Conservation (phyloP, 2,113 vertebrate species). For the Phalacrocorax pelagicus region DNA sequence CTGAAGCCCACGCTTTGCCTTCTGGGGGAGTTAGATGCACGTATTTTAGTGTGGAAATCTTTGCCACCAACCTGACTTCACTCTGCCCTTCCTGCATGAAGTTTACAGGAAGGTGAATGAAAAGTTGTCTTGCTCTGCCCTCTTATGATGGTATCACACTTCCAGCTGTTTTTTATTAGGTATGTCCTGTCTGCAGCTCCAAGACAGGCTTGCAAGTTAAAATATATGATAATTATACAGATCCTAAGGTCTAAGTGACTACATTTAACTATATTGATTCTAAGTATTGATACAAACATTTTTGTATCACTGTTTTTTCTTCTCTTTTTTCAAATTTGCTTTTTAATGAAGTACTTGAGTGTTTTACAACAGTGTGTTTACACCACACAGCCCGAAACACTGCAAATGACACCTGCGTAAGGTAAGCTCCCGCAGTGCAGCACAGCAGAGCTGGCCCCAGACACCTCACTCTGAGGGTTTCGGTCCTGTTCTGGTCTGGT, state of each 20-base stretch:
- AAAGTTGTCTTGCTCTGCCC: constrained; percentile 3
- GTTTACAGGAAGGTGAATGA: not conserved
- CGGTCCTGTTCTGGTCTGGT: not conserved
- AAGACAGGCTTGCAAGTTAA: not conserved
- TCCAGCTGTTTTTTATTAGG: not conserved
- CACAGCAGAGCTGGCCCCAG: no score
- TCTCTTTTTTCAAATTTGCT: not conserved
- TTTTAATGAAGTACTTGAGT: not conserved
- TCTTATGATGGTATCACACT: not conserved
- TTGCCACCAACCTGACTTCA: not conserved
- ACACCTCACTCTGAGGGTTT: not conserved
- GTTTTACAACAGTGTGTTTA: not conserved
- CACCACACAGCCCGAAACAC: not conserved
- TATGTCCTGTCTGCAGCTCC: not conserved
- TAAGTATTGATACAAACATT: not conserved
- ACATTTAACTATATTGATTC: not conserved
- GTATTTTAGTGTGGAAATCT: not conserved
- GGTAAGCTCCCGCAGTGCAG: not conserved
- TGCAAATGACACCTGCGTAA: not conserved
- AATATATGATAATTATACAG: not conserved
- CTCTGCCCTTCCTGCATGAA: not conserved
- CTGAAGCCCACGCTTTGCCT: not conserved
- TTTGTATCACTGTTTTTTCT: not conserved
- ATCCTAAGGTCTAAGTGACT: not conserved
- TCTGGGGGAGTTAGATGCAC: not conserved